phyloP scores from a whole-genome alignment of 2,113 vertebrate genomes.

The Hemibagrus wyckioides region DNA sequence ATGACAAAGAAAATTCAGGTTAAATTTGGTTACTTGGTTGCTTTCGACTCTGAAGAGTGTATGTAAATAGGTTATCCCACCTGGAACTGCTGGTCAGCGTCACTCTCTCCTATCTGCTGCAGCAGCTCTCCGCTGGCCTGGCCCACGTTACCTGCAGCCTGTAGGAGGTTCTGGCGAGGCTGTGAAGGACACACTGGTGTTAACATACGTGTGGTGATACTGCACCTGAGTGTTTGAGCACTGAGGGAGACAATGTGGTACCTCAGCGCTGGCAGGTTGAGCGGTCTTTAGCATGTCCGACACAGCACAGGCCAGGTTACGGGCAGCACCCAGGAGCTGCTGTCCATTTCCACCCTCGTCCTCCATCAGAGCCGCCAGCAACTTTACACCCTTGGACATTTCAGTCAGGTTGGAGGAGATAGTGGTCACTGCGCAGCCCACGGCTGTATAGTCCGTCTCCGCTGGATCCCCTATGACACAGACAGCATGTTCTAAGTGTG shows the following conservation, averaged over 20 bases:
- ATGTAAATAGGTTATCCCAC: slow-evolving; percentile 65
- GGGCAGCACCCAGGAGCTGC: slow-evolving; percentile 90
- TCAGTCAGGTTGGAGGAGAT: slow-evolving; percentile 98
- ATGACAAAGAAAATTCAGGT: slow-evolving; percentile 52
- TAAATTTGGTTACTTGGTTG: slow-evolving; percentile 24
- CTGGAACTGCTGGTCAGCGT: slow-evolving; percentile 93
- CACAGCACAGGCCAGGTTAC: slow-evolving; percentile 87
- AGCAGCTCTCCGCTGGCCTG: slow-evolving; percentile 93
- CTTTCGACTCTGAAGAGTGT: not conserved
- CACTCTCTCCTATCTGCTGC: slow-evolving; percentile 93
- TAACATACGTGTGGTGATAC: not conserved
- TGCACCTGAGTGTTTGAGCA: not conserved
- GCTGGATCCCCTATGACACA: slow-evolving; percentile 85
- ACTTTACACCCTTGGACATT: slow-evolving; percentile 97
- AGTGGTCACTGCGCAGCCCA: slow-evolving; percentile 95
- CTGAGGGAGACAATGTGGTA: slow-evolving; percentile 45
- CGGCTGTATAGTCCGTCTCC: slow-evolving; percentile 95
- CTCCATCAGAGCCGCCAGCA: slow-evolving; percentile 92
- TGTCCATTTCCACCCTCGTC: slow-evolving; percentile 90
- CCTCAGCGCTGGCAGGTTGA: slow-evolving; percentile 90
- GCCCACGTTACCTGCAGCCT: slow-evolving; percentile 93
- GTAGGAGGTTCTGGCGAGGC: slow-evolving; percentile 94
- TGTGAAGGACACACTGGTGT: slow-evolving; percentile 58
- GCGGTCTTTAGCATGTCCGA: slow-evolving; percentile 92
- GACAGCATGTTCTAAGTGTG: not conserved